Percentiles rank a stretch among this genome's conserved stretches.
Conservation (phyloP, 2,888 invertebrate species). For the Eristalis pertinax region DNA sequence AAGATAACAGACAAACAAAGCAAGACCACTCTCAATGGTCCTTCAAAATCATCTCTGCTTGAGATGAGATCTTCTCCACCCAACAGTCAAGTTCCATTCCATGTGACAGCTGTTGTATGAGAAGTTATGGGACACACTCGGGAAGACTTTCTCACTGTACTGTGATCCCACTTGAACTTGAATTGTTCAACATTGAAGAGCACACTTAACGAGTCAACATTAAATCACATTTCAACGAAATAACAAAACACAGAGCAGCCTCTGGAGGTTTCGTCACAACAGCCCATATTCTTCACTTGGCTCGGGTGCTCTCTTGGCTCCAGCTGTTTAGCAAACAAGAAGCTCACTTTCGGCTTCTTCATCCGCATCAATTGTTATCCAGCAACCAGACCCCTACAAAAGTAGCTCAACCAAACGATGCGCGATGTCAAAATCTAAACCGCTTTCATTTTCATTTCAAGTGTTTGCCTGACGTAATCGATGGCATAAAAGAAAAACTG, state of each 20-base stretch:
- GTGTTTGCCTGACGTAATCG: neutral
- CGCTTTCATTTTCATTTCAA: conserved; percentile 20
- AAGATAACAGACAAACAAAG: neutral
- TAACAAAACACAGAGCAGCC: neutral
- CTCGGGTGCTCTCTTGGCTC: neutral
- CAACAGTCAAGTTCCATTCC: neutral
- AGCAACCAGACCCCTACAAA: neutral
- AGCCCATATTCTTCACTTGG: neutral
- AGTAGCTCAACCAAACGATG: neutral
- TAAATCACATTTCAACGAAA: neutral
- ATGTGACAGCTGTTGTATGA: neutral
- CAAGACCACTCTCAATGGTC: neutral
- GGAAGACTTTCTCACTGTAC: neutral
- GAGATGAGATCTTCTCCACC: neutral
- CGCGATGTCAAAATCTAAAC: conserved; percentile 16
- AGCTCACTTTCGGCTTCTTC: neutral
- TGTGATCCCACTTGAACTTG: neutral
- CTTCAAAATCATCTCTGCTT: neutral
- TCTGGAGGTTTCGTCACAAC: neutral
- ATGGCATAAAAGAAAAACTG: conserved; percentile 8
- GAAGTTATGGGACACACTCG: neutral
- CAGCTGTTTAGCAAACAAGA: neutral
- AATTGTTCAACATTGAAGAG: neutral
- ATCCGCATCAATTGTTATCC: neutral
- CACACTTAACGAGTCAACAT: neutral